Percentiles rank a stretch among this genome's conserved stretches.
Conservation (phyloP, 2,113 vertebrate genomes). For the Antennarius striatus region DNA sequence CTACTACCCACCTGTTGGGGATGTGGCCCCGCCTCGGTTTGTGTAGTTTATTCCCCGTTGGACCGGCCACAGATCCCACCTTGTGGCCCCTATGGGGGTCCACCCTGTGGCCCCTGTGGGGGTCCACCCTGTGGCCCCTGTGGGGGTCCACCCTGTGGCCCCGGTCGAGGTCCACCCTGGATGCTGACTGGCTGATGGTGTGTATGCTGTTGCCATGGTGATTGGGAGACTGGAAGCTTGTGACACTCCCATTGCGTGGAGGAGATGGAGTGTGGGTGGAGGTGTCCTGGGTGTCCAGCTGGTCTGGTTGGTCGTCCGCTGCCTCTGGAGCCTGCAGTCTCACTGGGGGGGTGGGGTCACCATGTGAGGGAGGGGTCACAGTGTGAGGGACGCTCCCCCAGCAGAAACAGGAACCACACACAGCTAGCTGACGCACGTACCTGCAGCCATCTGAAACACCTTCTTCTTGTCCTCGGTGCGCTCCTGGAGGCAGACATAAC, state of each 20-base stretch:
- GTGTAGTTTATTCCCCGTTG: no score
- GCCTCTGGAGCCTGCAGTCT: constrained; percentile 84
- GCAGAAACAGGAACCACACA: not conserved
- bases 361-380: constrained; percentile 3
- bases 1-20: no score
- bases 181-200: constrained; percentile 81
- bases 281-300: constrained; percentile 82
- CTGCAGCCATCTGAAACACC: constrained; percentile 89
- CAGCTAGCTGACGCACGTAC: constrained; percentile 66
- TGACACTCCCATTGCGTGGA: constrained; percentile 79
- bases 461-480: constrained; percentile 96
- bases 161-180: constrained; percentile 68
- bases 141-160: constrained; percentile 38
- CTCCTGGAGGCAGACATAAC: constrained; percentile 76
- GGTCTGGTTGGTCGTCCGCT: constrained; percentile 77
- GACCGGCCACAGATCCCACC: no score
- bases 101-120: constrained; percentile 72
- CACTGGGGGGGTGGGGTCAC: constrained; percentile 63
- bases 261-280: constrained; percentile 75
- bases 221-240: constrained; percentile 79
- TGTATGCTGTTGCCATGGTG: constrained; percentile 79
- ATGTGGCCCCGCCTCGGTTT: no score
- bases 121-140: constrained; percentile 68
- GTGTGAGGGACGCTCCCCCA: not conserved
- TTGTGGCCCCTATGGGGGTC: constrained; percentile 68